Conservation (phyloP, 2,113 vertebrate species). For the Dissostichus mawsoni region DNA sequence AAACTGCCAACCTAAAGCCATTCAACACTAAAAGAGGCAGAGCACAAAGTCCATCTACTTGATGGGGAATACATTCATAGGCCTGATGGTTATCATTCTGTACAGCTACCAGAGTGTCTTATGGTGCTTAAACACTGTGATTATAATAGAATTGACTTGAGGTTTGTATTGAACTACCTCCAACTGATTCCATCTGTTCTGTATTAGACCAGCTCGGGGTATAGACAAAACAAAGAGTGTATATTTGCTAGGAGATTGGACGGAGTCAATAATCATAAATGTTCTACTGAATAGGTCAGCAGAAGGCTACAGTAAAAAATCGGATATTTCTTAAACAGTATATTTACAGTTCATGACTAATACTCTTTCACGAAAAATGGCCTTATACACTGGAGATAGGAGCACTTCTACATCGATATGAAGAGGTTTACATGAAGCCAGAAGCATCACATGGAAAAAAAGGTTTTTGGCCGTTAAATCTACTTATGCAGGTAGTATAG, state of each 20-base stretch:
- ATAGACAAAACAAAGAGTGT: neutral
- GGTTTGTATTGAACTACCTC: conserved; percentile 14
- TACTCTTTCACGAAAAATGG: neutral
- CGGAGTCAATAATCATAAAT: conserved; percentile 20
- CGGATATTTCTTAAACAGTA: neutral
- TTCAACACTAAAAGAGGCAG: neutral
- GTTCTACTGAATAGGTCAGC: conserved; percentile 26
- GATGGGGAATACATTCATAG: neutral
- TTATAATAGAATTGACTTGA: conserved; percentile 8
- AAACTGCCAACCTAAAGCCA: neutral
- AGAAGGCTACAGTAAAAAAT: neutral
- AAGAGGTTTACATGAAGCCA: conserved; percentile 16
- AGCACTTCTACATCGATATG: conserved; percentile 18
- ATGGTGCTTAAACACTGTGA: conserved; percentile 12
- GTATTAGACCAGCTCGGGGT: neutral
- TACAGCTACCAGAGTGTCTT: neutral
- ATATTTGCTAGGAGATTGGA: conserved; percentile 11
- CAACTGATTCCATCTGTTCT: conserved; percentile 21
- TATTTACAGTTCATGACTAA: conserved; percentile 15
- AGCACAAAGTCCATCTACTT: neutral
- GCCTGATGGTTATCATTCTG: conserved; percentile 5
- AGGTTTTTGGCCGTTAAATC: neutral
- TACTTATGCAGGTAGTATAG: conserved; percentile 1
- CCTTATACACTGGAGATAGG: neutral
- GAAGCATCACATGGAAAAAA: conserved; percentile 5